phyloP scores from a whole-genome alignment of 2,888 invertebrate species.

The Oxytorus armatus region DNA sequence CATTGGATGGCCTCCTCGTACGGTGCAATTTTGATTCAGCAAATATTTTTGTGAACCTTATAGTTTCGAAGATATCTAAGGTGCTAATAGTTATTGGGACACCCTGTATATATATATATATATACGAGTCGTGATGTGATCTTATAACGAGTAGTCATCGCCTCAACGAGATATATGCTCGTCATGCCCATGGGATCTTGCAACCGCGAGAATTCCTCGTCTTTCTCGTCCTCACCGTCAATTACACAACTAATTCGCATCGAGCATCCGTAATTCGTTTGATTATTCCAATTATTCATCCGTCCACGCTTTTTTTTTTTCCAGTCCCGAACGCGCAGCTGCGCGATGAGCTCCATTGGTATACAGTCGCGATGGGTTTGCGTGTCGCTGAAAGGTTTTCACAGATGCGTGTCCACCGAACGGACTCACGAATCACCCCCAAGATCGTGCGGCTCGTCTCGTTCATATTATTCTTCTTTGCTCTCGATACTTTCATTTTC shows the following conservation, averaged over 20 bases:
- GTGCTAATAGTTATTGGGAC: too few relatives aligned
- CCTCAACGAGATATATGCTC: slow-evolving; percentile 10
- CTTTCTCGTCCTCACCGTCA: slow-evolving; percentile 42
- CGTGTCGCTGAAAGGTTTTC: slow-evolving; percentile 53
- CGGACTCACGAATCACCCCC: slow-evolving; percentile 43
- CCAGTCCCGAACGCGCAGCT: slow-evolving; percentile 4
- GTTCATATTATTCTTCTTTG: slow-evolving; percentile 40
- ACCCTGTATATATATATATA: too few relatives aligned
- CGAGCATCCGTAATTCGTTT: slow-evolving; percentile 66
- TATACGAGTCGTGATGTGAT: neutral
- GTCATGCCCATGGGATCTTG: slow-evolving; percentile 34
- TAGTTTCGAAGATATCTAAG: too few relatives aligned
- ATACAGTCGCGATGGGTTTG: slow-evolving; percentile 29
- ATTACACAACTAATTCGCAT: slow-evolving; percentile 68
- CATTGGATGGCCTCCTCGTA: too few relatives aligned
- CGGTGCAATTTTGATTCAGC: too few relatives aligned
- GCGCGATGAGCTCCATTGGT: slow-evolving; percentile 3
- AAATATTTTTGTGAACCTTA: too few relatives aligned
- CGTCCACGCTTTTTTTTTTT: neutral
- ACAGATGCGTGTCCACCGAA: slow-evolving; percentile 62
- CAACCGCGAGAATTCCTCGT: slow-evolving; percentile 16
- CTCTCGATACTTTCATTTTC: slow-evolving; percentile 52
- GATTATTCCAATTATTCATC: slow-evolving; percentile 69
- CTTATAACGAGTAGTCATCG: slow-evolving; percentile 44
- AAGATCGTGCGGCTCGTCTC: slow-evolving; percentile 11